Evolutionary conservation across 1,140 invertebrate species (phyloP).

Genomic region (Nasonia longicornis): DNA sequence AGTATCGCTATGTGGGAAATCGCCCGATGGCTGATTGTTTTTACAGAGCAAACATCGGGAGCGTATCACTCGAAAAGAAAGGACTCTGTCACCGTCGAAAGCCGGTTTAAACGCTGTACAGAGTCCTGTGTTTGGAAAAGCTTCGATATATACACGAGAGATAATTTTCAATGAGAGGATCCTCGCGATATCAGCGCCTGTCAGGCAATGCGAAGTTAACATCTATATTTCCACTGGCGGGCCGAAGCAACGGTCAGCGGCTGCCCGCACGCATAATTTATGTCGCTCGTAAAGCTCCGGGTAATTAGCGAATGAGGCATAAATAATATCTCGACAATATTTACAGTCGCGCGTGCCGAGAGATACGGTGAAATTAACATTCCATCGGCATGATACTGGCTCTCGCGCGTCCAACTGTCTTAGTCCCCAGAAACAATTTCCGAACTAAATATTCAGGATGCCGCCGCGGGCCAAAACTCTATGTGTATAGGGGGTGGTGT

Average conservation of each 20-base stretch:
- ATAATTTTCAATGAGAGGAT: background rate
- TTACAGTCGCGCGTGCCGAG: background rate
- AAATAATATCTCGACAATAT: background rate
- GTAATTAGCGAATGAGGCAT: slow-evolving; percentile 1
- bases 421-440: background rate
- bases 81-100: background rate
- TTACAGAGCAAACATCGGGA: background rate
- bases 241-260: background rate
- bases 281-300: background rate
- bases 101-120: too few relatives aligned
- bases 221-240: background rate
- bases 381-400: background rate
- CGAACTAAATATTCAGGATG: slow-evolving; percentile 11
- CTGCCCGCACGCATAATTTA: background rate
- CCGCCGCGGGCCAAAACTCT: background rate
- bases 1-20: background rate
- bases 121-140: too few relatives aligned
- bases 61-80: background rate
- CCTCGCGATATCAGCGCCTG: background rate
- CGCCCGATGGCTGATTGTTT: background rate
- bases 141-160: too few relatives aligned
- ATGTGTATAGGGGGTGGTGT: background rate
- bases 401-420: background rate
- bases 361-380: background rate
- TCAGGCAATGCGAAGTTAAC: background rate